These are phyloP conservation scores for Pterobdella sp. DNA, from an alignment of 2,888 invertebrate genomes.

Conservation along the genomic window DNA sequence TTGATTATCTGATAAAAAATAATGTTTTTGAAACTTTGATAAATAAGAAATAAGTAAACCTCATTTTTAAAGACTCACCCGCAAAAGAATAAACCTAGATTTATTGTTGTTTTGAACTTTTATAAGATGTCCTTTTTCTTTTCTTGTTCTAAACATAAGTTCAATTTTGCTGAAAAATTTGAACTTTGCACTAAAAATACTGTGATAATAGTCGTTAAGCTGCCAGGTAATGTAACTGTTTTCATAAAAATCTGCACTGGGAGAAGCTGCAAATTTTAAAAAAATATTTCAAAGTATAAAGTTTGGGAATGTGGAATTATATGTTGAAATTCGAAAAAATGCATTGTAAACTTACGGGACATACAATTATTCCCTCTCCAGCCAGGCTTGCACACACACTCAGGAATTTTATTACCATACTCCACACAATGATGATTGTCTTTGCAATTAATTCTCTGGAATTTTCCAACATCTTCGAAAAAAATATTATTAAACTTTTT, in stretches of 20 bases:
- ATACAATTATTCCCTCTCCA: slow-evolving; percentile 67
- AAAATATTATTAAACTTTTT: no score
- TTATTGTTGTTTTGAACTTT: slow-evolving; percentile 54
- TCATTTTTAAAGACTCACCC: slow-evolving; percentile 53
- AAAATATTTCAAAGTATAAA: neutral
- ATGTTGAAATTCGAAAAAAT: neutral
- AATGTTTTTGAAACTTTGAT: neutral
- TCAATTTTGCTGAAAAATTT: slow-evolving; percentile 58
- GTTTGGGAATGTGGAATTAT: neutral
- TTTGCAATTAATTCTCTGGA: no score
- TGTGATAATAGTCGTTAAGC: slow-evolving; percentile 54
- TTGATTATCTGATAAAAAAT: neutral
- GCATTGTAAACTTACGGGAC: slow-evolving; percentile 38
- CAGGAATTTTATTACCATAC: no score
- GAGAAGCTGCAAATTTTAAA: slow-evolving; percentile 41
- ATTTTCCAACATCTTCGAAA: no score
- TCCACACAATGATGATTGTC: no score
- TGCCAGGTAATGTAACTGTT: slow-evolving; percentile 93
- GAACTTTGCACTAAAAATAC: neutral
- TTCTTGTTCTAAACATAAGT: slow-evolving; percentile 82
- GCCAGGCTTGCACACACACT: slow-evolving; percentile 86
- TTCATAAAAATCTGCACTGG: slow-evolving; percentile 67
- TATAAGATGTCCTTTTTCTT: slow-evolving; percentile 85
- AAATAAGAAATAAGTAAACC: no score
- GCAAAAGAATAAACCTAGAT: slow-evolving; percentile 72